Percentiles rank a stretch among this genome's conserved stretches.
These are phyloP conservation scores for Drosophila pachea DNA, from an alignment of 1,140 invertebrate species.

Conservation along the genomic window DNA sequence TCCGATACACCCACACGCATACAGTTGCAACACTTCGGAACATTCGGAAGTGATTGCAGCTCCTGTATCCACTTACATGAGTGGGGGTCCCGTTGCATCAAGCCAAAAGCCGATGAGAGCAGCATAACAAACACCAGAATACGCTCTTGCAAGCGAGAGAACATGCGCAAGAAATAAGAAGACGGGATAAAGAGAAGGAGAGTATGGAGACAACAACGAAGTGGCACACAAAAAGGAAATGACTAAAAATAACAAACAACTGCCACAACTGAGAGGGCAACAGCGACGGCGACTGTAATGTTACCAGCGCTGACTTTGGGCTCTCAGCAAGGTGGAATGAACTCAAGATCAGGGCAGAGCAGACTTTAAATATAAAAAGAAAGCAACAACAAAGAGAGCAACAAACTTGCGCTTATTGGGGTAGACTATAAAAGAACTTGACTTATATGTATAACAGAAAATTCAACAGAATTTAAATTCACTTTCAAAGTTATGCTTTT, in stretches of 20 bases:
- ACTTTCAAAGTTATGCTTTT: no score
- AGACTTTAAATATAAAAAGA: slow-evolving; percentile 39
- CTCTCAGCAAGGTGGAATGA: slow-evolving; percentile 73
- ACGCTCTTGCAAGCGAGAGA: slow-evolving; percentile 13
- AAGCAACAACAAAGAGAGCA: slow-evolving; percentile 17
- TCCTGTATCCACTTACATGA: slow-evolving; percentile 1
- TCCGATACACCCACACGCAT: no score
- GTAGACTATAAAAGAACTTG: neutral
- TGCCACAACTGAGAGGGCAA: slow-evolving; percentile 9
- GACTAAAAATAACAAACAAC: slow-evolving; percentile 76
- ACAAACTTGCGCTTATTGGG: slow-evolving; percentile 42
- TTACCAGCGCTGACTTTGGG: slow-evolving; percentile 50
- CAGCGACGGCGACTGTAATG: neutral
- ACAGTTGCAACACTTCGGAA: slow-evolving; percentile 20
- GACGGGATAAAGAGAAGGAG: slow-evolving; percentile 17
- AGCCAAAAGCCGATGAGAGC: slow-evolving; percentile 14
- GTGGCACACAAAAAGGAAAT: slow-evolving; percentile 73
- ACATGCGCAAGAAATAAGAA: neutral
- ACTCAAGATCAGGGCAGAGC: slow-evolving; percentile 55
- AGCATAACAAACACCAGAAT: slow-evolving; percentile 25
- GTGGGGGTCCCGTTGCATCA: slow-evolving; percentile 29
- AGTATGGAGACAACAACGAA: slow-evolving; percentile 48
- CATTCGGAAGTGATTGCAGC: slow-evolving; percentile 14
- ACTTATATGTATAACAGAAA: no score
- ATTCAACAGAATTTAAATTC: no score